Base-by-base conservation (phyloP, 1,140 invertebrate genomes). In the Trichoplusia ni region DNA sequence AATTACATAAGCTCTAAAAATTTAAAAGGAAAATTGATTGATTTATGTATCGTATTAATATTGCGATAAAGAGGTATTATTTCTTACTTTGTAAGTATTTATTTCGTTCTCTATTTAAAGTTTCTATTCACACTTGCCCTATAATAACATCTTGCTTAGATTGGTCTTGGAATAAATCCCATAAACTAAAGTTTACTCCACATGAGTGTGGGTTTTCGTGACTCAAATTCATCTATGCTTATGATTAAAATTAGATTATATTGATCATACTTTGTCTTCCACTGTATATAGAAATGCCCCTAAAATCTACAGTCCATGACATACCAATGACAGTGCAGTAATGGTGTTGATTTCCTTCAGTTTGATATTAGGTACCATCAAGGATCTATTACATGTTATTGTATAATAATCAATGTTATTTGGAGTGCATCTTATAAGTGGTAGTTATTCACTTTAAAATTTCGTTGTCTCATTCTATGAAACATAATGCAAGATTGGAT, bases 1-100 rank as follows among this genome's bases (percentile, higher is more conserved):
- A 62, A 62, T 62, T 62, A 62, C 35, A 62, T 51, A 62, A 62
- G 59, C 16, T 38, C 16, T 27, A 11, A 51, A 62, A 62, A 4
- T 29, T 51, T 19, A 29, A 19, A 13, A 51, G 18, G 27, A 64
- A 64, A 56, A 60, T 49, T 51, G 64, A 66, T 66, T 58, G 62
- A 64, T 59, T 56, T 56, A 14, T 25, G 23, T 11, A 49, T 63
- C 60, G 18, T 18, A 53, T 11, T 25, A 63, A 54, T 44, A 62
- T 63, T 49, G 23, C 60, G 42, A 53, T 23, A 29, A 62, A 62
- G 6, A 18, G n/a, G 29, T 31, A 11, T 13, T 46, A 21, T 23
- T 42, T 33, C 16, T 35, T 25, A 16, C 6, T 14, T 14, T 35
- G 4, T 1, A n/a, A n/a, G n/a, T 35, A 13, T 35, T 21, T 35